Percentiles rank a stretch among this genome's conserved stretches.
Evolutionary conservation across 2,888 invertebrate genomes (phyloP).

Genomic region (Nomada fucata): DNA sequence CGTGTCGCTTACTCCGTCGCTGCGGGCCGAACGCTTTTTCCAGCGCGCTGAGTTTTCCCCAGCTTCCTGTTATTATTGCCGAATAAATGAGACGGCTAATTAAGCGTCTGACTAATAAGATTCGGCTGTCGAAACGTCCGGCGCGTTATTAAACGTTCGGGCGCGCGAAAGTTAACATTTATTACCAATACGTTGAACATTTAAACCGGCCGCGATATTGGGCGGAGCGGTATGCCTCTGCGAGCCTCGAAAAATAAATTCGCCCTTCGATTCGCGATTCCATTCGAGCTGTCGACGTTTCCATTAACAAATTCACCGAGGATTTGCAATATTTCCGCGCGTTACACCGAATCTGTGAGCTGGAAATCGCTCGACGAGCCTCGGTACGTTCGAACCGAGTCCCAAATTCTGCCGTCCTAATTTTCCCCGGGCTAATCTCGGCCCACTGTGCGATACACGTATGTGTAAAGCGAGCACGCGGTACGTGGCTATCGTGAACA

Average conservation of each 20-base stretch:
- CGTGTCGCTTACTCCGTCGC: not conserved
- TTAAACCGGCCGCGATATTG: not conserved
- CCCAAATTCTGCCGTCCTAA: not conserved
- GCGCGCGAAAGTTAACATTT: slow-evolving; percentile 18
- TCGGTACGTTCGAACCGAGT: not conserved
- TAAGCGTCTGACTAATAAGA: slow-evolving; percentile 35
- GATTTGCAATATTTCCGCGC: not conserved
- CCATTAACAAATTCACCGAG: not conserved
- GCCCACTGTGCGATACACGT: not conserved
- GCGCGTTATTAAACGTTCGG: not conserved
- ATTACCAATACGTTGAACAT: slow-evolving; percentile 21
- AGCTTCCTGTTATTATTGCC: slow-evolving; percentile 12
- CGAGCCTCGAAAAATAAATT: not conserved
- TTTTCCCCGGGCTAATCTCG: slow-evolving; percentile 26
- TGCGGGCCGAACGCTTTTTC: not conserved
- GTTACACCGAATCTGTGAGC: not conserved
- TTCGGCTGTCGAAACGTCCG: not conserved
- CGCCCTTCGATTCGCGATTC: not conserved
- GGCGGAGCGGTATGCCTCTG: not conserved
- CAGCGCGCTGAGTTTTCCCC: slow-evolving; percentile 12
- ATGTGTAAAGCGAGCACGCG: slow-evolving; percentile 42
- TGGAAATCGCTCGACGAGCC: not conserved
- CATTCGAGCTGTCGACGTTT: not conserved
- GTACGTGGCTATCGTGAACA: slow-evolving; percentile 20
- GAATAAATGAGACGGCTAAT: slow-evolving; percentile 37